Evolutionary conservation across 2,888 invertebrate species (phyloP).

Genomic region (Yponomeuta plumbellus): DNA sequence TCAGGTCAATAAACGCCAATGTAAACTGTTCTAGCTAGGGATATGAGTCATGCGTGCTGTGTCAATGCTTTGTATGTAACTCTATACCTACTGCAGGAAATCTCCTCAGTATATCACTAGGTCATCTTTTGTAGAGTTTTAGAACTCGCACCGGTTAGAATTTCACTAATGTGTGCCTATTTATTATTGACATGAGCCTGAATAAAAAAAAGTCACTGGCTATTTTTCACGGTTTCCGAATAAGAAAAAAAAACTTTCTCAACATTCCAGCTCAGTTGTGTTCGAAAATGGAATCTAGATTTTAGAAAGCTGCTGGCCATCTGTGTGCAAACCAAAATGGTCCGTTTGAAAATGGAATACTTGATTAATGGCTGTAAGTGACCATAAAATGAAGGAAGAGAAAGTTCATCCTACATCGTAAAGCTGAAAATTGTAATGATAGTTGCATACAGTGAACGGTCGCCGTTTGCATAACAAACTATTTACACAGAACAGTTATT

Average conservation of each 20-base stretch:
- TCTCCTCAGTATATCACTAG: not conserved
- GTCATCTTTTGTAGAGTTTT: not conserved
- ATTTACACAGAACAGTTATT: no score
- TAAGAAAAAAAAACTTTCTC: not conserved
- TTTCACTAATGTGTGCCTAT: no score
- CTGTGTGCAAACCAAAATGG: not conserved
- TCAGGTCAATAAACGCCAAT: not conserved
- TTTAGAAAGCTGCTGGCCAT: not conserved
- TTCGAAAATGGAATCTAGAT: not conserved
- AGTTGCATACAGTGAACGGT: no score
- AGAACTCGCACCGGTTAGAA: no score
- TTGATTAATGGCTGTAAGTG: not conserved
- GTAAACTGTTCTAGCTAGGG: not conserved
- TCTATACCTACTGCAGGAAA: not conserved
- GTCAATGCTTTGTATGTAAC: not conserved
- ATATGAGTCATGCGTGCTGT: not conserved
- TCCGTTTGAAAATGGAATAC: not conserved
- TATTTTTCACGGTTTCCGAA: not conserved
- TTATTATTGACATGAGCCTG: not conserved
- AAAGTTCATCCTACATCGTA: no score
- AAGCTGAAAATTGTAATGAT: no score
- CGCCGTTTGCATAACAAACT: no score
- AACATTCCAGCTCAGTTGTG: not conserved
- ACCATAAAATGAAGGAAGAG: no score
- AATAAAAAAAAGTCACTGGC: not conserved